A percentile compares a stretch with the other conserved stretches of the same genome.
phyloP scores from a whole-genome alignment of 2,797 vertebrate genomes.

The Trachops cirrhosus region DNA sequence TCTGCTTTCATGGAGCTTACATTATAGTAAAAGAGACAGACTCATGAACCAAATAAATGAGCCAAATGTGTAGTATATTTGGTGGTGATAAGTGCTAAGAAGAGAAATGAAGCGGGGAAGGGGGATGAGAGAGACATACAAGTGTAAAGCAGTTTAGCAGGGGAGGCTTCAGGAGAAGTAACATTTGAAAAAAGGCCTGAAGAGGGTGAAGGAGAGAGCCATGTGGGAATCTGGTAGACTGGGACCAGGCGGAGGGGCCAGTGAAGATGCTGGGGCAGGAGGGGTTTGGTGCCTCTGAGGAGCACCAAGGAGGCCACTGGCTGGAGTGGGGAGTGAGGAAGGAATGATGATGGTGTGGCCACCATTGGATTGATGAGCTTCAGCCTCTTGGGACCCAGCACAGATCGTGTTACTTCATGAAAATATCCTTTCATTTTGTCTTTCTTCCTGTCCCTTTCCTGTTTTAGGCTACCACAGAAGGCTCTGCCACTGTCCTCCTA shows the following conservation, averaged over 20 bases:
- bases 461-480: background rate
- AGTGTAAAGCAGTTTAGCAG: background rate
- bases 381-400: background rate
- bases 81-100: background rate
- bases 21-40: background rate
- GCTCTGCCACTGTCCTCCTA: background rate
- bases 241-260: background rate
- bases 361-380: background rate
- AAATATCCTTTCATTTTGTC: background rate
- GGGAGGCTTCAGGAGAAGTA: background rate
- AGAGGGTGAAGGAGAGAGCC: background rate
- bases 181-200: background rate
- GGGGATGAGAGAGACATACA: fast-evolving
- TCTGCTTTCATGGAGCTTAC: background rate
- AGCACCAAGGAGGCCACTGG: background rate
- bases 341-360: background rate
- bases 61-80: background rate
- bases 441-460: background rate
- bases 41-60: background rate
- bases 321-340: background rate
- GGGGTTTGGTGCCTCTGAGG: too few species aligned
- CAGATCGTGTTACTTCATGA: background rate
- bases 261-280: background rate
- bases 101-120: background rate
- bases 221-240: background rate